Evolutionary conservation across 2,797 vertebrate species (phyloP), one percentile per base, ranked within the genome.

Genomic region (Pteropus rufus): DNA sequence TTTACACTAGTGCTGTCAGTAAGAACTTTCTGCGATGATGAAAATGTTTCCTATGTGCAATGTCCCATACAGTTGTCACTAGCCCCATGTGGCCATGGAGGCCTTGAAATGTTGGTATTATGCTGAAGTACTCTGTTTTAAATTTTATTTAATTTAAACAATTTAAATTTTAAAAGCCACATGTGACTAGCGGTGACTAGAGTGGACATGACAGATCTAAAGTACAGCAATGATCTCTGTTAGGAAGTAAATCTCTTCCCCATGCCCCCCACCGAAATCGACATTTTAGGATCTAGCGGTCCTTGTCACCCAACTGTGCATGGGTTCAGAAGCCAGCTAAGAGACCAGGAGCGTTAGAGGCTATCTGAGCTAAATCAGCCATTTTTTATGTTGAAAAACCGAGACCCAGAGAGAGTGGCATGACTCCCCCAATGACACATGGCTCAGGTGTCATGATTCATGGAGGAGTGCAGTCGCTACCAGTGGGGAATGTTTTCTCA

Each of bases 131-230:
- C 34, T 52, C 18, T 77, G 49, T 67, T 91, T 89, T 70, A 73
- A 16, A 69, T 70, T 95, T 75, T 46, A 41, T 67, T 34, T 39
- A n/a, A 62, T 54, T 95, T 85, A 76, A 75, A 91, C 87, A 52
- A 29, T 62, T 72, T 46, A 72, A 56, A 86, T 77, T 34, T 67
- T 39, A 69, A 52, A 49, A 81, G 44, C 54, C 67, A n/a, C 46
- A 14, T 12, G 75, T 44, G 52, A 81, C 75, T 46, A 3, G 52
- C 39, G 52, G 80, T 7, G 1, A 81, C 62, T 41, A 12, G 76
- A 82, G 60, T 49, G 41, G 77, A 56, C 5, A 2, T 80, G 70
- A 7, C 41, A 64, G 79, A 58, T 76, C 24, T 44, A 62, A 73
- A 49, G 58, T 26, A 21, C 36, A 60, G n/a, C 16, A 11, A 24